Percentiles rank a stretch among this genome's conserved stretches.
These are phyloP conservation scores for Microcaecilia unicolor DNA, from an alignment of 2,797 vertebrate genomes.

Conservation along the genomic window DNA sequence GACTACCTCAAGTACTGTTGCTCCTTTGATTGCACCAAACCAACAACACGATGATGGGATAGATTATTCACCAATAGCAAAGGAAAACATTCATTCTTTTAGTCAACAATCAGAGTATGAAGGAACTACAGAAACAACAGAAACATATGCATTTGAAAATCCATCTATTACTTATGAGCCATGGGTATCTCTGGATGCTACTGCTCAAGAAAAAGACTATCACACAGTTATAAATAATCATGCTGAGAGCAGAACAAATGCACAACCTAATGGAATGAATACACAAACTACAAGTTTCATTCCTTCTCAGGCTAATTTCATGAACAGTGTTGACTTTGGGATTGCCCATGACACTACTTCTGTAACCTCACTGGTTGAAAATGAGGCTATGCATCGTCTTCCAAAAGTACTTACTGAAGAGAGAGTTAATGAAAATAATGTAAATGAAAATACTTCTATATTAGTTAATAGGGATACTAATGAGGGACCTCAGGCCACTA, in stretches of 20 bases:
- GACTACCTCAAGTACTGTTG: not conserved
- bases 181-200: not conserved
- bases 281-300: not conserved
- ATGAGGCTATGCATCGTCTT: not conserved
- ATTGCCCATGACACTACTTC: not conserved
- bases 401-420: not conserved
- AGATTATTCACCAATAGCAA: not conserved
- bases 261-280: not conserved
- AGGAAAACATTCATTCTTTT: not conserved
- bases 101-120: not conserved
- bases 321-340: not conserved
- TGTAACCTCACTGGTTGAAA: not conserved
- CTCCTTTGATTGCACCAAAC: not conserved
- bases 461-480: not conserved
- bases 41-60: slow-evolving; percentile 3
- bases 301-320: not conserved
- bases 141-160: too few relatives aligned
- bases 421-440: not conserved
- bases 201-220: slow-evolving; percentile 3
- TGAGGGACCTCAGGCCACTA: not conserved
- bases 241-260: not conserved
- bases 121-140: not conserved
- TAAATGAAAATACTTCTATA: not conserved
- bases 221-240: not conserved
- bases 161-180: slow-evolving; percentile 15